phyloP scores from a whole-genome alignment of 2,888 invertebrate species.

The Carpatolechia fugitivella region DNA sequence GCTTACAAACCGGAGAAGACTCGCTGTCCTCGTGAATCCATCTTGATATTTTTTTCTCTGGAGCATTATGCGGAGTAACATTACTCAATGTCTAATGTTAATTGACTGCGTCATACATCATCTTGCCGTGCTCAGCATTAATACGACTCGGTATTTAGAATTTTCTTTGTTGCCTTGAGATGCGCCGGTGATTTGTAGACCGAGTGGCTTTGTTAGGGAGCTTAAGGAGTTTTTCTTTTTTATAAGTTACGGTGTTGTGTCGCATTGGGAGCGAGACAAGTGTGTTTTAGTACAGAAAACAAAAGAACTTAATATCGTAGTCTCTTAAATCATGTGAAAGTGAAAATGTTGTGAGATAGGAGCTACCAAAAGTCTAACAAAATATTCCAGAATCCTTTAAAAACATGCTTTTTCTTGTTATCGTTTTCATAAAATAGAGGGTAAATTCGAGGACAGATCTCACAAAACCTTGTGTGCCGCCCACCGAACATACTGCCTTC shows the following conservation, averaged over 20 bases:
- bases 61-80: conserved; percentile 29
- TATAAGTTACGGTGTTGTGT: neutral
- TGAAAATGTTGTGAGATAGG: no score
- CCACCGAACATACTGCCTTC: no score
- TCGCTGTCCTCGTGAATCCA: neutral
- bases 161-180: conserved; percentile 17
- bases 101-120: conserved; percentile 38
- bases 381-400: no score
- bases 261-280: neutral
- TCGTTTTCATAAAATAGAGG: no score
- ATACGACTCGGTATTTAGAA: conserved; percentile 19
- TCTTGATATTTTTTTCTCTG: conserved; percentile 25
- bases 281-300: no score
- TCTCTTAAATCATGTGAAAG: no score
- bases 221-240: neutral
- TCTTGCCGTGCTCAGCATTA: conserved; percentile 26
- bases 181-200: neutral
- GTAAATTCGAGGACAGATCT: no score
- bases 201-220: neutral
- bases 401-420: no score
- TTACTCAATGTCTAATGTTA: conserved; percentile 38
- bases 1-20: no score
- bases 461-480: no score
- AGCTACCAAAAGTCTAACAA: no score
- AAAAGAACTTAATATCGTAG: no score